A percentile compares a stretch with the other conserved stretches of the same genome.
Conservation (phyloP, 2,113 vertebrate species). For the Syngnathus floridae region DNA sequence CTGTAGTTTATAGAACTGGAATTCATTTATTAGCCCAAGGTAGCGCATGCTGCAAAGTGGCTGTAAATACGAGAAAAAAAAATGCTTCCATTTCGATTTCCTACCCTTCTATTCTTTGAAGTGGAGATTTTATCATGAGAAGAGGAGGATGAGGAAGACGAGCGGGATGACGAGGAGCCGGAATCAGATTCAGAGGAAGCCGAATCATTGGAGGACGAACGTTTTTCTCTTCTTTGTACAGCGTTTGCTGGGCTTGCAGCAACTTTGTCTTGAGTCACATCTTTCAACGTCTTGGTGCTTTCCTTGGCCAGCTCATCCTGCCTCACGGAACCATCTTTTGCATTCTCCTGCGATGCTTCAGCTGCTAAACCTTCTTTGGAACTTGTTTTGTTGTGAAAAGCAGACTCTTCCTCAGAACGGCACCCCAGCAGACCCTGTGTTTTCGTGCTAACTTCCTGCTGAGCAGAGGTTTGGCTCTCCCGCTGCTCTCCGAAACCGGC, state of each 20-base stretch:
- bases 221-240: conserved; percentile 28
- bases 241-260: conserved; percentile 34
- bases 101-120: conserved; percentile 60
- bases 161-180: conserved; percentile 67
- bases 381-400: conserved; percentile 9
- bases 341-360: conserved; percentile 19
- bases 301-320: conserved; percentile 25
- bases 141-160: conserved; percentile 62
- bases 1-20: not conserved
- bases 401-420: conserved; percentile 18
- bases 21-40: not conserved
- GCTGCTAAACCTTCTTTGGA: conserved; percentile 17
- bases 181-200: conserved; percentile 70
- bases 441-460: conserved; percentile 18
- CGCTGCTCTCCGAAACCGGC: conserved; percentile 16
- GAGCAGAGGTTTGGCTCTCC: conserved; percentile 17
- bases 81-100: conserved; percentile 16
- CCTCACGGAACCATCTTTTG: conserved; percentile 9
- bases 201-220: conserved; percentile 59
- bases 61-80: not conserved
- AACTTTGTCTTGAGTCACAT: conserved; percentile 28
- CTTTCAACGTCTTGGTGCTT: conserved; percentile 36
- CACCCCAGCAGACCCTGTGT: conserved; percentile 19
- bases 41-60: not conserved
- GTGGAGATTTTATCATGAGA: conserved; percentile 56